Base-by-base conservation (phyloP, 2,113 vertebrate species). In the Podocnemis expansa region DNA sequence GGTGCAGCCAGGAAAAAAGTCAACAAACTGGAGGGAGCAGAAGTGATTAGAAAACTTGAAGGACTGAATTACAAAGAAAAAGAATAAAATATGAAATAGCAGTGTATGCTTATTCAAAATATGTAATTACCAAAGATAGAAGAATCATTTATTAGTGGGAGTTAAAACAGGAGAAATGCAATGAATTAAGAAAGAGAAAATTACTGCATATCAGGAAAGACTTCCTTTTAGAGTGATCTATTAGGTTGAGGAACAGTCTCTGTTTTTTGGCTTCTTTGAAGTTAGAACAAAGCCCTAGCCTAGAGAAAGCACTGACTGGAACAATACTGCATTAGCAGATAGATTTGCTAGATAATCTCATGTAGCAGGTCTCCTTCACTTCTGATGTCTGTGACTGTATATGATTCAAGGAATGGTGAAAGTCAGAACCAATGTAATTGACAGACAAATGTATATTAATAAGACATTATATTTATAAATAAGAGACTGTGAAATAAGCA, bases 21-120 rank as follows among this genome's bases (percentile, higher is more conserved):
- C 58, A 31, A 55, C 88, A 95, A 80, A 6, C 2, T 75, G 41
- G 4, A 82, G 54, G 45, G 89, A 27, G 49, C 54, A 89, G 45
- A 16, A 78, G 54, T 63, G 0, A 82, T 88, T 89, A 82, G 4
- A 6, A 27, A 80, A 21, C 9, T 45, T 22, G 52, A 88, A 91
- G 82, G 90, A 88, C n/a, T 84, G 89, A 73, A 31, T 17, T 9
- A n/a, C 5, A 21, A 67, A 45, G n/a, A 88, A 93, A 95, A 84
- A 73, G 49, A 51, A 52, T 3, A 10, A 55, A 80, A 84, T 80
- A 60, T 29, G 78, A 0, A 1, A 38, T n/a, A 2, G 2, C 0
- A 3, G 2, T 85, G 22, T 80, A 73, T 0, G 0, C 6, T 54
- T 84, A 78, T 49, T 76, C 88, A 19, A 86, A 58, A 13, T 19